phyloP scores from a whole-genome alignment of 2,113 vertebrate species.

The Herpetotheres cachinnans region DNA sequence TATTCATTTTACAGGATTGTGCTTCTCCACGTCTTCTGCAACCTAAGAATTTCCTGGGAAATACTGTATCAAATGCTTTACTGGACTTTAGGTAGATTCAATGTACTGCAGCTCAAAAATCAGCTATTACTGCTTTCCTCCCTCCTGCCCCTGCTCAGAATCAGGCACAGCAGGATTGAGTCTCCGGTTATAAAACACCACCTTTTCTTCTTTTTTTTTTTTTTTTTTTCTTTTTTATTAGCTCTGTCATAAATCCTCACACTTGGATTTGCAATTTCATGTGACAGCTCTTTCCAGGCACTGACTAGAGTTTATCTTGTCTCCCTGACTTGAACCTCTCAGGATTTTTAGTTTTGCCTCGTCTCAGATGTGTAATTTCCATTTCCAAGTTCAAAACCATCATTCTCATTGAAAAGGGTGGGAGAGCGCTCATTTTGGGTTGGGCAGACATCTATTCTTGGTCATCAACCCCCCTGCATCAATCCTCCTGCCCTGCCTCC shows the following conservation, averaged over 20 bases:
- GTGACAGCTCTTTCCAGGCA: conserved; percentile 34
- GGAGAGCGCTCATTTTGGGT: neutral
- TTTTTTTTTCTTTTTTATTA: neutral
- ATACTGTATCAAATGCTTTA: neutral
- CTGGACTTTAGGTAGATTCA: neutral
- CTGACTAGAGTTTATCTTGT: neutral
- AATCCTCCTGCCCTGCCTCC: neutral
- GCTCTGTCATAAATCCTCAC: conserved; percentile 27
- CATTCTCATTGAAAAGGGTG: neutral
- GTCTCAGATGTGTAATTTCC: neutral
- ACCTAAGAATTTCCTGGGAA: neutral
- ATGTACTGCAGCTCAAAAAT: neutral
- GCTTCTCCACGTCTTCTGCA: neutral
- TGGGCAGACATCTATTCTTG: neutral
- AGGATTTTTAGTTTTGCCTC: conserved; percentile 3
- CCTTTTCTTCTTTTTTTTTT: neutral
- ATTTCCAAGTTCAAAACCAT: neutral
- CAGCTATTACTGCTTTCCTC: neutral
- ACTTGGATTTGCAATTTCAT: conserved; percentile 44
- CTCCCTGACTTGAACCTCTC: neutral
- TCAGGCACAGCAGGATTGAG: neutral
- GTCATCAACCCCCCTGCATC: neutral
- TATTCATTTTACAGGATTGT: neutral
- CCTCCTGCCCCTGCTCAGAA: neutral
- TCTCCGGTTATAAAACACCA: conserved; percentile 27